Evolutionary conservation across 1,140 invertebrate species (phyloP).

Genomic region (Euwallacea fornicatus): DNA sequence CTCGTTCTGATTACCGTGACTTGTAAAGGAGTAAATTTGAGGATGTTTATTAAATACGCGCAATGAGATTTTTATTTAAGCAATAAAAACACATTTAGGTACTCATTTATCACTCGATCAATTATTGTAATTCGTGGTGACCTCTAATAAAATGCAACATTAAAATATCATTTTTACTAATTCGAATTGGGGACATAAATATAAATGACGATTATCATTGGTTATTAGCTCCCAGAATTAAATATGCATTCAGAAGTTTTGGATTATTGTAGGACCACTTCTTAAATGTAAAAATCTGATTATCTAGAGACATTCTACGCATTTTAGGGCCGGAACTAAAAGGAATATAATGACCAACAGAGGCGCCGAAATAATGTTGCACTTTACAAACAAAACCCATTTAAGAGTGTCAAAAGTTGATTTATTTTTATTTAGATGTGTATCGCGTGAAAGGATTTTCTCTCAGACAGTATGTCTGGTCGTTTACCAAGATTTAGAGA

Average conservation of each 20-base stretch:
- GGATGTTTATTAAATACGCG: not conserved
- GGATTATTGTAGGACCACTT: too few relatives aligned
- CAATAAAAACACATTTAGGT: slow-evolving; percentile 2
- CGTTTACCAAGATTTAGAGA: not conserved
- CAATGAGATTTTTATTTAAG: not conserved
- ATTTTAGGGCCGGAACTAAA: too few relatives aligned
- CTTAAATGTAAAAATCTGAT: too few relatives aligned
- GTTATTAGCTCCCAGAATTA: too few relatives aligned
- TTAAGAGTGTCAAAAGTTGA: not conserved
- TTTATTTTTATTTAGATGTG: slow-evolving; percentile 6
- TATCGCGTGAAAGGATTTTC: not conserved
- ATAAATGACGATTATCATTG: too few relatives aligned
- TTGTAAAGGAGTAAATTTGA: not conserved
- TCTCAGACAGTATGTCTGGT: not conserved
- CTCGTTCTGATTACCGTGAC: not conserved
- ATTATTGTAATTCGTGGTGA: slow-evolving; percentile 13
- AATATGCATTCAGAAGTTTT: too few relatives aligned
- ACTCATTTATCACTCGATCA: slow-evolving; percentile 2
- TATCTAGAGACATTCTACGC: too few relatives aligned
- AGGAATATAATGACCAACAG: too few relatives aligned
- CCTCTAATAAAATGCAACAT: slow-evolving; percentile 14
- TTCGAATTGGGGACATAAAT: not conserved
- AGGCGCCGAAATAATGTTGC: too few relatives aligned
- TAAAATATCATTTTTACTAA: slow-evolving; percentile 31
- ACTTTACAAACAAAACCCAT: not conserved